These are phyloP conservation scores for Neomicropteryx cornuta DNA, from an alignment of 1,140 invertebrate genomes.

Conservation along the genomic window DNA sequence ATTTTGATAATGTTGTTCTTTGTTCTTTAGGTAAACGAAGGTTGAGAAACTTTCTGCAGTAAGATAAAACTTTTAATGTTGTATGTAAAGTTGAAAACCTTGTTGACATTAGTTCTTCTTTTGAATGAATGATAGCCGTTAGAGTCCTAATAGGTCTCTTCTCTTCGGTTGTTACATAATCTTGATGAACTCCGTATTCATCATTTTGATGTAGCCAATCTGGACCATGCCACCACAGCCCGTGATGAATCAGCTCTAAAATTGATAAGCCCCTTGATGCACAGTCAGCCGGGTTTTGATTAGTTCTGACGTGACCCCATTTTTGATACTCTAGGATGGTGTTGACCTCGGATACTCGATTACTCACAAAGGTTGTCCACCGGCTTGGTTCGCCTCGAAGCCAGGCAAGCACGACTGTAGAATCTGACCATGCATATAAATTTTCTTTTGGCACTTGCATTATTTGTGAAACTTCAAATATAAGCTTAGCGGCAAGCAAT, in stretches of 20 bases:
- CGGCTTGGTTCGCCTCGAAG: conserved; percentile 14
- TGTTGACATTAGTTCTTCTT: no score
- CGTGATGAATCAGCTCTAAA: conserved; percentile 7
- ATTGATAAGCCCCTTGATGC: conserved; percentile 12
- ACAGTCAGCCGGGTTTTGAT: conserved; percentile 19
- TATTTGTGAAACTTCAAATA: conserved; percentile 14
- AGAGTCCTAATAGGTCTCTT: no score
- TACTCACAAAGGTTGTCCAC: conserved; percentile 24
- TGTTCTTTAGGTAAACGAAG: no score
- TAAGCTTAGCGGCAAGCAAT: conserved; percentile 14
- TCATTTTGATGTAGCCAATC: conserved; percentile 4
- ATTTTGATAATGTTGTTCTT: no score
- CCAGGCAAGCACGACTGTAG: conserved; percentile 21
- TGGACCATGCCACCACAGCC: conserved; percentile 15
- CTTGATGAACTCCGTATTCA: no score
- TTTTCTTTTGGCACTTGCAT: conserved; percentile 19
- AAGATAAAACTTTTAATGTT: no score
- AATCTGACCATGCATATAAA: conserved; percentile 21
- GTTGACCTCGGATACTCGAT: conserved; percentile 22
- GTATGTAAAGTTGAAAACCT: no score
- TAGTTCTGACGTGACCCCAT: conserved; percentile 17
- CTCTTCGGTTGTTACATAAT: no score
- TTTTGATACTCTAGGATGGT: conserved; percentile 6
- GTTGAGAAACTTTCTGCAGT: no score
- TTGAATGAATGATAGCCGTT: no score